These are phyloP conservation scores for Taeniopygia guttata DNA, from an alignment of 2,797 vertebrate species.

Conservation along the genomic window DNA sequence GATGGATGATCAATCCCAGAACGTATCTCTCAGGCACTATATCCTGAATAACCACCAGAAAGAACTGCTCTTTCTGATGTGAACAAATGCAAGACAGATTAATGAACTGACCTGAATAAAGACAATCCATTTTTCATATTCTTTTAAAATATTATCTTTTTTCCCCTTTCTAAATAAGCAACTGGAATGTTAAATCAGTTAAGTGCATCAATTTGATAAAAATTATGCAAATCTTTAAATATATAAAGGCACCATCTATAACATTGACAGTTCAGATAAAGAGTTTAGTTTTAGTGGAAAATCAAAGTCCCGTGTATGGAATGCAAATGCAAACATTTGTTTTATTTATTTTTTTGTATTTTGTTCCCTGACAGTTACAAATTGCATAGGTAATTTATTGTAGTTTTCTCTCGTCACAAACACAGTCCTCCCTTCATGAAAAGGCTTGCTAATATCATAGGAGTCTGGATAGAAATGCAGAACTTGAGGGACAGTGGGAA, in stretches of 20 bases:
- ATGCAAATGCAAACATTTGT: conserved; percentile 56
- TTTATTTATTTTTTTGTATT: conserved; percentile 14
- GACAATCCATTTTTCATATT: conserved; percentile 47
- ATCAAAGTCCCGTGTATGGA: conserved; percentile 42
- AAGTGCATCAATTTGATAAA: conserved; percentile 68
- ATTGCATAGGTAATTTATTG: conserved; percentile 64
- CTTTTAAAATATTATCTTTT: conserved; percentile 60
- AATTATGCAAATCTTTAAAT: conserved; percentile 71
- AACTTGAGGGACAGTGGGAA: neutral
- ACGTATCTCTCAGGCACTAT: neutral
- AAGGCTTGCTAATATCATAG: neutral
- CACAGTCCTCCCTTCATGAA: neutral
- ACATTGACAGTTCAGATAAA: conserved; percentile 76
- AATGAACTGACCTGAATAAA: conserved; percentile 13
- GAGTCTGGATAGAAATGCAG: neutral
- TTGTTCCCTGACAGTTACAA: conserved; percentile 63
- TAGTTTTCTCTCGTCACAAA: neutral
- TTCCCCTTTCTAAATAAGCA: conserved; percentile 27
- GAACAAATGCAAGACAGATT: neutral
- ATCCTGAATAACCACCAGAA: neutral
- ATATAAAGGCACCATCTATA: conserved; percentile 72
- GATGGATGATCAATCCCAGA: neutral
- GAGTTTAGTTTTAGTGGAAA: conserved; percentile 48
- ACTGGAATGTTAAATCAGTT: conserved; percentile 63
- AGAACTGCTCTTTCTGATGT: neutral